Percentiles rank a stretch among this genome's conserved stretches.
Evolutionary conservation across 2,888 invertebrate genomes (phyloP).

Genomic region (Drosophila algonquin): DNA sequence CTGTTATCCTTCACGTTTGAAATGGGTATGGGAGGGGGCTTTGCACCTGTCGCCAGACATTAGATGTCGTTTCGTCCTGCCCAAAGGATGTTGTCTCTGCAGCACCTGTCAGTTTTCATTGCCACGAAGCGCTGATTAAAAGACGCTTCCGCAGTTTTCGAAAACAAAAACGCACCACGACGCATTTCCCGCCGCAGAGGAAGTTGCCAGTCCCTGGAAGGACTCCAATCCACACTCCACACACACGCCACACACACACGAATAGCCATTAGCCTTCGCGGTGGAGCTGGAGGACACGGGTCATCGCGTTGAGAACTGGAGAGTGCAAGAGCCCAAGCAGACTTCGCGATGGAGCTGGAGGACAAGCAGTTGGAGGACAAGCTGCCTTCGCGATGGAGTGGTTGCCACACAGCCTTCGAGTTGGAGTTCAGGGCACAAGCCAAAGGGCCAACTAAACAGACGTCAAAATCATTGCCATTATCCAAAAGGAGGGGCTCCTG

Average conservation of each 20-base stretch:
- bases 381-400: neutral
- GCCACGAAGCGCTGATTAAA: constrained; percentile 69
- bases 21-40: neutral
- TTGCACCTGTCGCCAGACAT: constrained; percentile 1
- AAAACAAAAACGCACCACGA: constrained; percentile 25
- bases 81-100: constrained; percentile 11
- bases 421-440: neutral
- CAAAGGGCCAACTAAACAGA: constrained; percentile 73
- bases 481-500: constrained; percentile 56
- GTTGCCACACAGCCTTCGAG: neutral
- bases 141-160: constrained; percentile 50
- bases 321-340: neutral
- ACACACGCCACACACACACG: constrained; percentile 25
- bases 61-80: neutral
- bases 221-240: constrained; percentile 9
- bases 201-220: constrained; percentile 38
- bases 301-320: neutral
- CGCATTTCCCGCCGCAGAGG: constrained; percentile 35
- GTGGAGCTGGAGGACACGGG: neutral
- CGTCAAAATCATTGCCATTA: constrained; percentile 82
- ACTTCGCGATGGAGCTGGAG: neutral
- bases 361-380: too few relatives aligned
- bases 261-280: constrained; percentile 62
- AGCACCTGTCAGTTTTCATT: constrained; percentile 61
- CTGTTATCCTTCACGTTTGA: neutral